These are phyloP conservation scores for Zaprionus inermis DNA, from an alignment of 1,140 invertebrate species.

Conservation along the genomic window DNA sequence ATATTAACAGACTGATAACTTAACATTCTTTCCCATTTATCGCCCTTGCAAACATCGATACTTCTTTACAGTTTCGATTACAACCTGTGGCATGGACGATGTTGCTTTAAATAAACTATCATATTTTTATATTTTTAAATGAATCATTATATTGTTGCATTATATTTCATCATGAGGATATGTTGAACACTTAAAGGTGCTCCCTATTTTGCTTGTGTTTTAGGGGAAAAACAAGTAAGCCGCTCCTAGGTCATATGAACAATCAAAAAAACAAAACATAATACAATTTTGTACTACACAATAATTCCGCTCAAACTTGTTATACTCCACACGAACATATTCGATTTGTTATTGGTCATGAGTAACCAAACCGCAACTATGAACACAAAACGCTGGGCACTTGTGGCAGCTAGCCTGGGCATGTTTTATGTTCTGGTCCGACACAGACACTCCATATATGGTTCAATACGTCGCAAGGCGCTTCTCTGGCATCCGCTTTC, in stretches of 20 bases:
- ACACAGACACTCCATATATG: slow-evolving; percentile 36
- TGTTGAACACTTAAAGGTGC: not conserved
- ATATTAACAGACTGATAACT: not conserved
- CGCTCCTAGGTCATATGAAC: not conserved
- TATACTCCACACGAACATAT: slow-evolving; percentile 6
- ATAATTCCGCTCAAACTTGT: slow-evolving; percentile 10
- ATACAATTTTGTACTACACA: slow-evolving; percentile 5
- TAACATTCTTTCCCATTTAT: not conserved
- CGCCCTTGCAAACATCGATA: slow-evolving; percentile 3
- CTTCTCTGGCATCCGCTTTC: not conserved
- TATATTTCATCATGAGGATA: not conserved
- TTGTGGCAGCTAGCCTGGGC: slow-evolving; percentile 58
- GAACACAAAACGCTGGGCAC: slow-evolving; percentile 37
- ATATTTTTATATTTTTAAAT: not conserved
- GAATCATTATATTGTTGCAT: not conserved
- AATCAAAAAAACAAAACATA: not conserved
- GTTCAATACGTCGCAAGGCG: slow-evolving; percentile 18
- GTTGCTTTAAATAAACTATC: not conserved
- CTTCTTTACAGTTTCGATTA: not conserved
- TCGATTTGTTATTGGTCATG: slow-evolving; percentile 3
- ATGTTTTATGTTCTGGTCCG: slow-evolving; percentile 62
- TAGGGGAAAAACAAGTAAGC: not conserved
- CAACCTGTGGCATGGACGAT: not conserved
- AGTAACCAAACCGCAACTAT: slow-evolving; percentile 11
- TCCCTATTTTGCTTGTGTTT: not conserved